Percentiles rank a stretch among this genome's conserved stretches.
phyloP scores from a whole-genome alignment of 2,113 vertebrate species.

The Eonycteris spelaea region DNA sequence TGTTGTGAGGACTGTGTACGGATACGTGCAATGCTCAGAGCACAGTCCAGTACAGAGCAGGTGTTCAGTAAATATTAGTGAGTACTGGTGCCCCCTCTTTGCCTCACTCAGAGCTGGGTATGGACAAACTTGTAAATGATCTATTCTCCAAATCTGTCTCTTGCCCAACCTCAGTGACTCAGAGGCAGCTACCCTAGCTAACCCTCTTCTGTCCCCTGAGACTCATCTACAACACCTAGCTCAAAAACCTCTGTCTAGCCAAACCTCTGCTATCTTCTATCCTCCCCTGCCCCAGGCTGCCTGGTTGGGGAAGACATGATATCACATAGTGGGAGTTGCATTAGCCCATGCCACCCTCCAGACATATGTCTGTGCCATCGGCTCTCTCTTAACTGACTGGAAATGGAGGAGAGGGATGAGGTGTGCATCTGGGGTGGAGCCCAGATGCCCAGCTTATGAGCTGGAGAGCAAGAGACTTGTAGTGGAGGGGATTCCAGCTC shows the following conservation, averaged over 20 bases:
- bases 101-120: neutral
- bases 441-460: neutral
- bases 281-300: neutral
- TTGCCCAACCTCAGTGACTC: constrained; percentile 44
- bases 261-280: neutral
- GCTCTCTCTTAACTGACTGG: neutral
- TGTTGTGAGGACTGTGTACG: neutral
- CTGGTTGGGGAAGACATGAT: neutral
- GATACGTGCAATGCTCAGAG: fast-evolving
- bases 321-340: neutral
- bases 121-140: neutral
- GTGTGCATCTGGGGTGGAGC: neutral
- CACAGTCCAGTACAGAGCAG: neutral
- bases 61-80: neutral
- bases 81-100: neutral
- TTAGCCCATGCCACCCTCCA: neutral
- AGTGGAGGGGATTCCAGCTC: neutral
- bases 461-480: neutral
- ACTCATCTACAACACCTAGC: neutral
- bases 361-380: neutral
- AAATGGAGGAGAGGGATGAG: neutral
- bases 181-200: constrained; percentile 9
- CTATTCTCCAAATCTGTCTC: neutral
- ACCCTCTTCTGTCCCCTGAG: neutral
- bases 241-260: neutral